phyloP scores from a whole-genome alignment of 2,797 vertebrate genomes.

The Sebastes minor region DNA sequence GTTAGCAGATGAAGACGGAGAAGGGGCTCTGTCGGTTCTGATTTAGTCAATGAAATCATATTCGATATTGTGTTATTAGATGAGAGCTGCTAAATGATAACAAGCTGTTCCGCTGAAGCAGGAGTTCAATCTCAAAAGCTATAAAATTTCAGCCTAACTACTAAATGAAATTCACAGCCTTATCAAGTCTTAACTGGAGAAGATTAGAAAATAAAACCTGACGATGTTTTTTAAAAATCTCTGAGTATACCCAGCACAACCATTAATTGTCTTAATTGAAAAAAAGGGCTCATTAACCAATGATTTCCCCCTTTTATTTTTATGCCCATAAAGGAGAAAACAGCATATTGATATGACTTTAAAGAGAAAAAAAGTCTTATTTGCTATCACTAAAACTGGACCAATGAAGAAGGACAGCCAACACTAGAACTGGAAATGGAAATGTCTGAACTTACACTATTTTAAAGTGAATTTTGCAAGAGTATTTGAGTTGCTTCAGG shows the following conservation, averaged over 20 bases:
- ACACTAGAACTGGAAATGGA: background rate
- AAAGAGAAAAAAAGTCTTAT: background rate
- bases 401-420: background rate
- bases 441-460: background rate
- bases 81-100: slow-evolving; percentile 31
- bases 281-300: background rate
- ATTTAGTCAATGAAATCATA: slow-evolving; percentile 20
- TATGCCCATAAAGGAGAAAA: background rate
- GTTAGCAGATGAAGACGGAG: background rate
- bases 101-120: slow-evolving; percentile 21
- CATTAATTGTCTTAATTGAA: background rate
- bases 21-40: slow-evolving; percentile 23
- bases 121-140: slow-evolving; percentile 26
- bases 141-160: background rate
- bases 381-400: background rate
- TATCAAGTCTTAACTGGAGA: background rate
- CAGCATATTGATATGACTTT: background rate
- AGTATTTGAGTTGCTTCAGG: background rate
- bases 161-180: slow-evolving; percentile 19
- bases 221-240: too few species aligned
- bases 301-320: background rate
- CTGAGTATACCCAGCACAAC: background rate
- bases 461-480: background rate
- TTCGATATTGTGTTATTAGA: background rate
- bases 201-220: slow-evolving; percentile 5